These are phyloP conservation scores for Dynastes grantii DNA, from an alignment of 2,888 invertebrate species.

Conservation along the genomic window DNA sequence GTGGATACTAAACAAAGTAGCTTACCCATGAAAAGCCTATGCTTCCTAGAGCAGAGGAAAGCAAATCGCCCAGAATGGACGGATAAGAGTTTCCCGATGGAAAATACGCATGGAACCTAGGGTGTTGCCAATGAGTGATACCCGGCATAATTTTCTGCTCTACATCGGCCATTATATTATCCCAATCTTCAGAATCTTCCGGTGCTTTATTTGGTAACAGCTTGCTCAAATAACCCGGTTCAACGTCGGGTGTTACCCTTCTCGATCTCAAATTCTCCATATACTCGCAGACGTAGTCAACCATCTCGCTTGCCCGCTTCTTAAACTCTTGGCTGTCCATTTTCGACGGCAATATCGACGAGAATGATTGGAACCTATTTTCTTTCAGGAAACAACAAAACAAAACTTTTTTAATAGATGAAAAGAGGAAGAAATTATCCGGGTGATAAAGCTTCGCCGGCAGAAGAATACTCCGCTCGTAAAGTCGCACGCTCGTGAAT, in stretches of 20 bases:
- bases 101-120: conserved; percentile 98
- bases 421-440: neutral
- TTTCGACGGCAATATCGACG: conserved; percentile 52
- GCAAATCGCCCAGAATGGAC: conserved; percentile 97
- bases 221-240: conserved; percentile 90
- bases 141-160: conserved; percentile 95
- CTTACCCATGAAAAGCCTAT: conserved; percentile 98
- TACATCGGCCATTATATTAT: conserved; percentile 89
- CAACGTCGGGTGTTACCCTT: conserved; percentile 90
- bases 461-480: conserved; percentile 6
- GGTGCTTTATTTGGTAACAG: conserved; percentile 88
- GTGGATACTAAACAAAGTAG: neutral
- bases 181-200: conserved; percentile 87
- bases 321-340: conserved; percentile 94
- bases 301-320: conserved; percentile 91
- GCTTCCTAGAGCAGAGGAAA: conserved; percentile 95
- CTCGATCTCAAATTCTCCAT: conserved; percentile 85
- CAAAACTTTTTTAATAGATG: conserved; percentile 12
- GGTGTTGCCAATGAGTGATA: conserved; percentile 99
- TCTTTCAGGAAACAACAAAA: conserved; percentile 27
- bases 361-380: neutral
- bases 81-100: conserved; percentile 99
- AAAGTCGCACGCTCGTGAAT: conserved; percentile 16
- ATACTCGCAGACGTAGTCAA: conserved; percentile 94
- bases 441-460: neutral